Evolutionary conservation across 2,797 vertebrate species (phyloP), one percentile per base, ranked within the genome.

Genomic region (Macropodus opercularis): DNA sequence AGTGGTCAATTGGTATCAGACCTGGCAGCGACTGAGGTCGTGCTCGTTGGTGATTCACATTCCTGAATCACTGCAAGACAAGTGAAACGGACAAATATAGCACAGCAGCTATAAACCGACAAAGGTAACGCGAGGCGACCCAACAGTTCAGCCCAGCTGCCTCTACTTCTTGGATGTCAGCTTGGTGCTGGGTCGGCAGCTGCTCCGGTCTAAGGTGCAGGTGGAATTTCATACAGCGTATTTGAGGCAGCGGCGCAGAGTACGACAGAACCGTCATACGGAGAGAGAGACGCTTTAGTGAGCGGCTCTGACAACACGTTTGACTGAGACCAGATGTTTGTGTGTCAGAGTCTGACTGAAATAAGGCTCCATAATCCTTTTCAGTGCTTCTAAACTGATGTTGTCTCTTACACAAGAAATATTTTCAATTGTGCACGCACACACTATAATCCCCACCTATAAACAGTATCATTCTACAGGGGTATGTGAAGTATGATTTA

Each of bases 401-500:
- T 29, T 35, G 29, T 47, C 46, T 69, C 51, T 54, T 38, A 54
- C 43, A 27, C 17, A 35, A 19, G 15, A 55, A 21, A 59, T 39
- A 34, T 56, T 55, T 65, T 50, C 23, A 59, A 24, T 44, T 8
- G 38, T 17, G 43, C 14, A 49, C 35, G 29, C 22, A 44, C 31
- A 32, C n/a, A 40, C 41, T 4, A 19, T 53, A 49, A 56, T 48
- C 47, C 44, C 38, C 32, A 36, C 14, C 36, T 39, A 58, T 49
- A 67, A 69, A 75, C 22, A 69, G 36, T 48, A 41, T 61, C 34
- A 68, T 41, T 75, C 23, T 56, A 69, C 36, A 67, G 26, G 40
- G 51, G 59, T 56, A 42, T 60, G 44, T 68, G 52, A 79, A 57
- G 39, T 60, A 63, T 68, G 83, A 85, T 82, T 87, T 82, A 77